phyloP scores from a whole-genome alignment of 2,888 invertebrate genomes.

The Lumbricus terrestris region DNA sequence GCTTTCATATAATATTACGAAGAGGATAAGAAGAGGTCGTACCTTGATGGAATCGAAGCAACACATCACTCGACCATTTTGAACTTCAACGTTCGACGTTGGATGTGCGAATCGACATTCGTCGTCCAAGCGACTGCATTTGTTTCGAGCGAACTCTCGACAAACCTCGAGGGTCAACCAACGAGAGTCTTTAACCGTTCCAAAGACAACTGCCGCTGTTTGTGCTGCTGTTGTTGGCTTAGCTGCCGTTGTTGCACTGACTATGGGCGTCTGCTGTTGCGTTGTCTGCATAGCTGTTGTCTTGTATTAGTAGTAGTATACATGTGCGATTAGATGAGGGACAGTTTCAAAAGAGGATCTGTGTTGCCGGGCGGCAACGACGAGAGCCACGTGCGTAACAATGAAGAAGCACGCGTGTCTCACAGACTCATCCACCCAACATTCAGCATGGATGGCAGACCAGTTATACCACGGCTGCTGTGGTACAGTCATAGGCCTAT shows the following conservation, averaged over 20 bases:
- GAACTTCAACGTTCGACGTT: slow-evolving; percentile 88
- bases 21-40: not conserved
- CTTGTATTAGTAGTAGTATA: too few relatives aligned
- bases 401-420: not conserved
- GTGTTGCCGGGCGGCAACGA: not conserved
- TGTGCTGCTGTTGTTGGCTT: not conserved
- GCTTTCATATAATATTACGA: not conserved
- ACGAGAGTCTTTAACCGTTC: slow-evolving; percentile 25
- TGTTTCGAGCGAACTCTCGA: slow-evolving; percentile 29
- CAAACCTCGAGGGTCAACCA: slow-evolving; percentile 32
- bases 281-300: not conserved
- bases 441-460: too few relatives aligned
- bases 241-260: not conserved
- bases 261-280: not conserved
- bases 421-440: not conserved
- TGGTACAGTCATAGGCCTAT: not conserved
- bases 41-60: slow-evolving; percentile 69
- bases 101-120: slow-evolving; percentile 99
- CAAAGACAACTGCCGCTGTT: not conserved
- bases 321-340: not conserved
- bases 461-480: too few relatives aligned
- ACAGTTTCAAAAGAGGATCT: not conserved
- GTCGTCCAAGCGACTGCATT: slow-evolving; percentile 88
- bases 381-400: not conserved
- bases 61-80: slow-evolving; percentile 27